Evolutionary conservation across 1,140 invertebrate genomes (phyloP).

Genomic region (Macrotrachela quadricornifera): DNA sequence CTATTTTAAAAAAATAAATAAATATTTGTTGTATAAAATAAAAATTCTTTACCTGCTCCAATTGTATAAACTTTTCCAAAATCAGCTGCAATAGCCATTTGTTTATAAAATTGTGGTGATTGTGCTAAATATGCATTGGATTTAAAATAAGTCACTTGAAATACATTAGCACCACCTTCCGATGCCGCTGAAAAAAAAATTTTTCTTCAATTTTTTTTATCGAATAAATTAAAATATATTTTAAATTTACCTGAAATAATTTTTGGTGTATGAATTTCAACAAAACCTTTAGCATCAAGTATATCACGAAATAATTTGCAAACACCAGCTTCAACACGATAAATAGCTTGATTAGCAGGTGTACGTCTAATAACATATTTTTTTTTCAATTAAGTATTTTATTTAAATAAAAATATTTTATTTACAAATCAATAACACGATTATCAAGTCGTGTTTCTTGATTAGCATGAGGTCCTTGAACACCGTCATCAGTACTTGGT

Average conservation of each 20-base stretch:
- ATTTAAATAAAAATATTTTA: no score
- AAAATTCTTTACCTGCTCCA: conserved; percentile 39
- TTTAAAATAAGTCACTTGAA: conserved; percentile 81
- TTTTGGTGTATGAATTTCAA: conserved; percentile 95
- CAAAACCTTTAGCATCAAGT: conserved; percentile 55
- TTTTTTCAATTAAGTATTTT: no score
- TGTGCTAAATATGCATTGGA: conserved; percentile 82
- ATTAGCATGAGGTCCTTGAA: conserved; percentile 32
- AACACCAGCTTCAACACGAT: conserved; percentile 68
- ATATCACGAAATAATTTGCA: conserved; percentile 70
- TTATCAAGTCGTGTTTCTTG: conserved; percentile 75
- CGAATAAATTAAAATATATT: background rate
- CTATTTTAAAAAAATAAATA: conserved; percentile 22
- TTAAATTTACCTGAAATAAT: conserved; percentile 46
- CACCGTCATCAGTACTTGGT: background rate
- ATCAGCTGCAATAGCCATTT: conserved; percentile 96
- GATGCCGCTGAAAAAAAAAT: conserved; percentile 52
- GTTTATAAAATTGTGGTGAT: conserved; percentile 95
- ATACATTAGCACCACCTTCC: conserved; percentile 93
- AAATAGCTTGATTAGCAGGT: conserved; percentile 87
- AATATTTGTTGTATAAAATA: background rate
- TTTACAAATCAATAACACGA: conserved; percentile 58
- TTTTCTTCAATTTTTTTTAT: background rate
- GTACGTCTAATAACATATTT: conserved; percentile 38
- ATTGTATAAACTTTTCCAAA: conserved; percentile 76